phyloP scores from a whole-genome alignment of 2,888 invertebrate species.

The Alcis repandata region DNA sequence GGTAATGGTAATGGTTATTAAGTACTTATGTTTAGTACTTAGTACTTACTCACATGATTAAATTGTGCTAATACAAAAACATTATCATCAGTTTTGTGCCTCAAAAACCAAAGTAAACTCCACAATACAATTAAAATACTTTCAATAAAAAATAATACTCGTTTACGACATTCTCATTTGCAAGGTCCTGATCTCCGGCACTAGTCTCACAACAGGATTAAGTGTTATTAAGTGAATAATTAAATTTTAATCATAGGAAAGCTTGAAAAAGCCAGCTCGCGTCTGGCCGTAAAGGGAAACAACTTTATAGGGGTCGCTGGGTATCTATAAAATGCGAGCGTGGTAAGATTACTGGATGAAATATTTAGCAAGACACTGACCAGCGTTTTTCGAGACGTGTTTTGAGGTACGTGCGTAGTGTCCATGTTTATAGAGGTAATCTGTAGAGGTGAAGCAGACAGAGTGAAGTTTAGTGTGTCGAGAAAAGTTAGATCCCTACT shows the following conservation, averaged over 20 bases:
- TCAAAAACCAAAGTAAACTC: too few relatives aligned
- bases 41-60: too few relatives aligned
- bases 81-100: too few relatives aligned
- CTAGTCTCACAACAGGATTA: slow-evolving; percentile 19
- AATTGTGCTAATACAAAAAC: too few relatives aligned
- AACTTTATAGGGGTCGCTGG: slow-evolving; percentile 66
- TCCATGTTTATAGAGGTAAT: slow-evolving; percentile 9
- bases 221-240: slow-evolving; percentile 45
- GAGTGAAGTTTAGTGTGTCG: slow-evolving; percentile 1
- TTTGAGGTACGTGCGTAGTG: slow-evolving; percentile 18
- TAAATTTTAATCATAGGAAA: slow-evolving; percentile 58
- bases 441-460: not conserved
- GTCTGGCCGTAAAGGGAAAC: slow-evolving; percentile 61
- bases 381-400: slow-evolving; percentile 40
- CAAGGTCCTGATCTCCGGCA: slow-evolving; percentile 1
- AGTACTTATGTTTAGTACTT: too few relatives aligned
- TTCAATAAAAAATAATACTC: not conserved
- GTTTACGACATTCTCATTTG: not conserved
- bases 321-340: slow-evolving; percentile 60
- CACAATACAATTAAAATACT: too few relatives aligned
- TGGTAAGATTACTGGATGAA: slow-evolving; percentile 65
- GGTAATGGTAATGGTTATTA: too few relatives aligned
- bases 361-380: slow-evolving; percentile 65
- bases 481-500: too few relatives aligned
- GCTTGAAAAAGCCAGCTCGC: slow-evolving; percentile 51